Conservation (phyloP, 2,113 vertebrate genomes). For the Cryptotis parvus region DNA sequence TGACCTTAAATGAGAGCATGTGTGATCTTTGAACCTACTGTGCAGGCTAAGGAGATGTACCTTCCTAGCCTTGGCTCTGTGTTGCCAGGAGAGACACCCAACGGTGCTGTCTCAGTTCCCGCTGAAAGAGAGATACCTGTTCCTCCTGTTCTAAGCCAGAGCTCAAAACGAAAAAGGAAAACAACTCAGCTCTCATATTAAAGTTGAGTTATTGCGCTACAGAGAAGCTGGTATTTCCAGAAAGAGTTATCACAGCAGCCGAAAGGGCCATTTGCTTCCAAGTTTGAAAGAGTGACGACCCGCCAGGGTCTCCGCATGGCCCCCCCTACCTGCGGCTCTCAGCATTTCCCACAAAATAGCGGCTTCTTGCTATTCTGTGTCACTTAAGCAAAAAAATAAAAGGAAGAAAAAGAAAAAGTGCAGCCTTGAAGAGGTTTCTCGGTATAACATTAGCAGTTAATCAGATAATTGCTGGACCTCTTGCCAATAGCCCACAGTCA, state of each 20-base stretch:
- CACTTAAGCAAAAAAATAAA: slow-evolving; percentile 64
- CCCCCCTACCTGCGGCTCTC: slow-evolving; percentile 71
- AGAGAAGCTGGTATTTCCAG: slow-evolving; percentile 81
- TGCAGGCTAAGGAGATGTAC: neutral
- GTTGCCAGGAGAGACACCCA: slow-evolving; percentile 7
- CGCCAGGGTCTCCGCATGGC: slow-evolving; percentile 55
- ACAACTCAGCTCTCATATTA: slow-evolving; percentile 76
- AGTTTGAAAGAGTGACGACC: slow-evolving; percentile 72
- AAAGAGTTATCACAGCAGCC: slow-evolving; percentile 80
- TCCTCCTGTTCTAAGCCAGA: slow-evolving; percentile 63
- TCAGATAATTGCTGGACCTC: slow-evolving; percentile 80
- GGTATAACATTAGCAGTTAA: slow-evolving; percentile 79
- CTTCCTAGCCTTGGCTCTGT: neutral
- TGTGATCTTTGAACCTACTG: neutral
- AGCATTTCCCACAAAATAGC: slow-evolving; percentile 73
- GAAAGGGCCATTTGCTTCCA: slow-evolving; percentile 75
- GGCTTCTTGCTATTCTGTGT: slow-evolving; percentile 66
- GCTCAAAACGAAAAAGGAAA: slow-evolving; percentile 77
- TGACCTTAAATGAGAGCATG: slow-evolving; percentile 39
- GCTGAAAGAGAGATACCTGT: slow-evolving; percentile 65
- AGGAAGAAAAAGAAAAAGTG: slow-evolving; percentile 47
- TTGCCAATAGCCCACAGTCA: slow-evolving; percentile 69
- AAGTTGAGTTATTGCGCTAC: slow-evolving; percentile 78
- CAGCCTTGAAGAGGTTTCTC: slow-evolving; percentile 51
- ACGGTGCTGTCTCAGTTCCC: slow-evolving; percentile 51